Percentiles rank a stretch among this genome's conserved stretches.
These are phyloP conservation scores for Caenorhabditis sp. DNA, from an alignment of 2,888 invertebrate genomes.

Conservation along the genomic window DNA sequence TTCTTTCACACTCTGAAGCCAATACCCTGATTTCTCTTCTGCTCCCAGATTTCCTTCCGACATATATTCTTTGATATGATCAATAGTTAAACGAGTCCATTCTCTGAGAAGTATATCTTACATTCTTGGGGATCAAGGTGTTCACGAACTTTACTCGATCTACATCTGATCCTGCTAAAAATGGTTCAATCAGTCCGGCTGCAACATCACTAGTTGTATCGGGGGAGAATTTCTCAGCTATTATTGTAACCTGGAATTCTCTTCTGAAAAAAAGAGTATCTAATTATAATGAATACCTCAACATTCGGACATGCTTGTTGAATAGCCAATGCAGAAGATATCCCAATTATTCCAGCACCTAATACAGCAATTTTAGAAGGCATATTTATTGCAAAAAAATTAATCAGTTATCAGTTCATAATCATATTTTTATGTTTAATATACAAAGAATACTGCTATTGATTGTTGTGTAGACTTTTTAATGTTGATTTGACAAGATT, in stretches of 20 bases:
- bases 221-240: conserved; percentile 69
- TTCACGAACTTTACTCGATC: conserved; percentile 16
- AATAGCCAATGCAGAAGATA: conserved; percentile 44
- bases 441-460: no score
- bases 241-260: conserved; percentile 65
- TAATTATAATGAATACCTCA: conserved; percentile 36
- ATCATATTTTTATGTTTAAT: no score
- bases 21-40: conserved; percentile 25
- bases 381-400: neutral
- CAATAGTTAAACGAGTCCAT: conserved; percentile 28
- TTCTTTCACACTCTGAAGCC: conserved; percentile 14
- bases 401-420: no score
- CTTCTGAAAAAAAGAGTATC: no score
- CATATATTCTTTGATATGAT: conserved; percentile 21
- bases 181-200: conserved; percentile 70
- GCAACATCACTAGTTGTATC: conserved; percentile 69
- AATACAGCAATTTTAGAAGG: conserved; percentile 36
- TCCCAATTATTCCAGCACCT: conserved; percentile 57
- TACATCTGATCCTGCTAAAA: conserved; percentile 36
- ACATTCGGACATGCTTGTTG: conserved; percentile 34
- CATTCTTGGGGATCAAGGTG: neutral
- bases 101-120: conserved; percentile 20
- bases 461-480: no score
- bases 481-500: conserved; percentile 71
- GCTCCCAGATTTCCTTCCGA: conserved; percentile 19